phyloP scores from a whole-genome alignment of 1,140 invertebrate species.

The Vollenhovia emeryi region DNA sequence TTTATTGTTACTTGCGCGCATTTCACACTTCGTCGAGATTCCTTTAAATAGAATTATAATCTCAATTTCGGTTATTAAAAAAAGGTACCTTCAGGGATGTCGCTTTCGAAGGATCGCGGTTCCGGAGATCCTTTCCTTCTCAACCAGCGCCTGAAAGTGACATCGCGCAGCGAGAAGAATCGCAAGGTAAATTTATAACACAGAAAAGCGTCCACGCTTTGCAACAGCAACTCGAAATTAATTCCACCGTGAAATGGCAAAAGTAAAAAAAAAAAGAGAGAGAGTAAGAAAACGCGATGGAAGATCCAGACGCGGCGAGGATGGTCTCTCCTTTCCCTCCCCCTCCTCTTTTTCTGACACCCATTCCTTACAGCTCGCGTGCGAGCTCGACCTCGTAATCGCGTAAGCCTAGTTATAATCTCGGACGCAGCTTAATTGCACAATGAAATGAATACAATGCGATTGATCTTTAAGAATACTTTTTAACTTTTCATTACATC shows the following conservation, averaged over 20 bases:
- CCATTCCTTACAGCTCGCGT: background rate
- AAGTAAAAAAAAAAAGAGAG: too few species aligned
- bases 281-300: slow-evolving; percentile 8
- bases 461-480: slow-evolving; percentile 62
- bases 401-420: slow-evolving; percentile 7
- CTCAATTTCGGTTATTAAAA: background rate
- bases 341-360: background rate
- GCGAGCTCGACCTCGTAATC: background rate
- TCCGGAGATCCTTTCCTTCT: background rate
- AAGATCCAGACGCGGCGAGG: background rate
- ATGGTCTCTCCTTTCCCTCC: background rate
- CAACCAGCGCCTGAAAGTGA: slow-evolving; percentile 63
- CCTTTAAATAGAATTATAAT: background rate
- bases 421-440: slow-evolving; percentile 44
- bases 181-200: slow-evolving; percentile 67
- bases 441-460: slow-evolving; percentile 52
- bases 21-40: background rate
- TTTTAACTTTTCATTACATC: slow-evolving; percentile 60
- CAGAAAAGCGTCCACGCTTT: slow-evolving; percentile 23
- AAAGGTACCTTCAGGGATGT: background rate
- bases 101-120: background rate
- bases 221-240: slow-evolving; percentile 12
- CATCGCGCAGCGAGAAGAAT: slow-evolving; percentile 66
- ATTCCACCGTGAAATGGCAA: slow-evolving; percentile 1
- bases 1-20: background rate